Conservation (phyloP, 2,797 vertebrate species). For the Gymnodraco acuticeps region DNA sequence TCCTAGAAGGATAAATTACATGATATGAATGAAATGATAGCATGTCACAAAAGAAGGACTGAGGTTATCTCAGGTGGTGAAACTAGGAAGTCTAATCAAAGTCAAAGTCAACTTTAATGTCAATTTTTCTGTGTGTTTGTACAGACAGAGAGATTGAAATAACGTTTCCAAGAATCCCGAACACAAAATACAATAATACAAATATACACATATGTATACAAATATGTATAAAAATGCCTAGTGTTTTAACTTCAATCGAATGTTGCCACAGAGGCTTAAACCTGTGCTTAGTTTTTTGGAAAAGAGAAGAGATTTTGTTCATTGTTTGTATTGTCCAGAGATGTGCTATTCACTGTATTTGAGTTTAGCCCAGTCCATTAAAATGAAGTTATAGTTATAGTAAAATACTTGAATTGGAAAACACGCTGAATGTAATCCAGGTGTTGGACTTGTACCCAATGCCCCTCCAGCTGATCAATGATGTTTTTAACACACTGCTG, state of each 20-base stretch:
- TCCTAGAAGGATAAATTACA: constrained; percentile 1
- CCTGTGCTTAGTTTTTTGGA: neutral
- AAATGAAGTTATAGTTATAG: constrained; percentile 7
- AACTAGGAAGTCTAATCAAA: no score
- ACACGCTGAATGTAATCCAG: neutral
- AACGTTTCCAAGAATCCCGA: no score
- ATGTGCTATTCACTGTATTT: neutral
- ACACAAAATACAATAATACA: no score
- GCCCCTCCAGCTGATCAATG: neutral
- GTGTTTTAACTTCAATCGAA: constrained; percentile 1
- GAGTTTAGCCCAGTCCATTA: neutral
- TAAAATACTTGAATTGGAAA: neutral
- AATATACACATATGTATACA: no score
- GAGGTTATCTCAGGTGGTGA: constrained; percentile 15
- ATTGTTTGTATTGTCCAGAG: neutral
- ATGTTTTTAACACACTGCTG: neutral
- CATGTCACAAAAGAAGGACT: constrained; percentile 16
- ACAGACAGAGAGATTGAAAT: no score
- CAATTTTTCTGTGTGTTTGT: no score
- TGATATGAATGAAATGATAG: constrained; percentile 16
- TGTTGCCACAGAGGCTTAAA: neutral
- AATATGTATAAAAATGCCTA: no score
- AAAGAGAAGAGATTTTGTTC: neutral
- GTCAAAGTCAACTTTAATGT: no score
- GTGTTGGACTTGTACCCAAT: neutral